Conservation (phyloP, 2,888 invertebrate genomes). For the Sphinx pinastri region DNA sequence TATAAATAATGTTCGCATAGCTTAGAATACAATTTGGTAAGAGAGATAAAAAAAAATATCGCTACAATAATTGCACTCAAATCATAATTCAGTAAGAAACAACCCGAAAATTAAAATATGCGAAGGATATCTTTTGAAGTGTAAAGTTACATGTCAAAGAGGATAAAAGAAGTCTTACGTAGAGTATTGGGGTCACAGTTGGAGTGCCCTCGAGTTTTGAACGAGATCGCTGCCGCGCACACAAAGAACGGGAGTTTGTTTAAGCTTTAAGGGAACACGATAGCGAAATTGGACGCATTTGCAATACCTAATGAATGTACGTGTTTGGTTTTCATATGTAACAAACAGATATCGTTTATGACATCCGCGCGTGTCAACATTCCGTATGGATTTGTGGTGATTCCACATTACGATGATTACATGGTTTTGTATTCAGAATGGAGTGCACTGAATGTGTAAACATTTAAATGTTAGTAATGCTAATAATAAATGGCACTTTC, state of each 20-base stretch:
- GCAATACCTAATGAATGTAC: constrained; percentile 22
- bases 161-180: constrained; percentile 53
- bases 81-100: background rate
- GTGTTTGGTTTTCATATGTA: constrained; percentile 12
- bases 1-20: too few relatives aligned
- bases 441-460: background rate
- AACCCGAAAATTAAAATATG: constrained; percentile 5
- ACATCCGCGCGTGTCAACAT: constrained; percentile 8
- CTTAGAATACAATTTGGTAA: too few relatives aligned
- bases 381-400: constrained; percentile 32
- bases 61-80: too few relatives aligned
- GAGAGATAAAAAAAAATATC: too few relatives aligned
- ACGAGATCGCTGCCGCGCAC: constrained; percentile 44
- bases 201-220: constrained; percentile 50
- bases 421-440: constrained; percentile 8
- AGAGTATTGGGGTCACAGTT: constrained; percentile 51
- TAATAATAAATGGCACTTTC: background rate
- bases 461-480: background rate
- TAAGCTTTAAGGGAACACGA: constrained; percentile 25
- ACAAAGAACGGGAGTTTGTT: constrained; percentile 36
- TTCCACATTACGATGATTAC: constrained; percentile 30
- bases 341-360: constrained; percentile 1
- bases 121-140: constrained; percentile 32
- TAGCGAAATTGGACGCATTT: constrained; percentile 25
- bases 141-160: constrained; percentile 54